Base-by-base conservation (phyloP, 2,797 vertebrate genomes). In the Geotria australis region DNA sequence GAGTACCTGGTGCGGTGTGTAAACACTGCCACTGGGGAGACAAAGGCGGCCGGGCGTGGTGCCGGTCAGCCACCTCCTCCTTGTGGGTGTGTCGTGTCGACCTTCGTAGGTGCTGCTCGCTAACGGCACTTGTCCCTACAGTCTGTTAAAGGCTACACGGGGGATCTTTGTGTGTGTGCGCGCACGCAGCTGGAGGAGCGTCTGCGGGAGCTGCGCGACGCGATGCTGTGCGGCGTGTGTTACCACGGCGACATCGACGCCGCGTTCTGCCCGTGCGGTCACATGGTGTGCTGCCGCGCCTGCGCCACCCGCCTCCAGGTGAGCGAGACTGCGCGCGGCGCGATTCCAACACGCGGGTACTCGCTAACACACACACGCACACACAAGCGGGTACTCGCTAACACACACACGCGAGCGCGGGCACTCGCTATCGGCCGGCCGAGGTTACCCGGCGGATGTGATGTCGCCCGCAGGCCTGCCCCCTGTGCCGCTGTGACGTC, bases 201-300 rank as follows among this genome's bases (percentile, higher is more conserved):
- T 59, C 65, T 98, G 63, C 75, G 77, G 62, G 86, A 83, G 67
- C 77, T 98, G 48, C 70, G 77, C 57, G 89, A 98, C 64, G 91
- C 91, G 57, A 76, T 98, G 74, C 64, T 98, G 60, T 98, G 91
- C 64, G 80, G 88, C 81, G 68, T 85, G 60, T 98, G 91, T 68
- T 98, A 91, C 57, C 84, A 80, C 66, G 78, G 83, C 63, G 85
- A 95, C 73, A 93, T 94, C 57, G 77, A 98, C 57, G 81, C 85
- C 0, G 82, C 89, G 2, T 98, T 98, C 69, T 98, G 91, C 63
- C 89, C 91, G 58, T 98, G 91, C 2, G 91, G 91, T 15, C 91
- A 98, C 67, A 89, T 89, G 15, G 85, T 98, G 60, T 98, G 89
- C 73, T 98, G 91, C 59, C 77, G 86, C 72, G 68, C 70, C 64